These are phyloP conservation scores for Marcusenius ussheri DNA, from an alignment of 2,113 vertebrate genomes.

Conservation along the genomic window DNA sequence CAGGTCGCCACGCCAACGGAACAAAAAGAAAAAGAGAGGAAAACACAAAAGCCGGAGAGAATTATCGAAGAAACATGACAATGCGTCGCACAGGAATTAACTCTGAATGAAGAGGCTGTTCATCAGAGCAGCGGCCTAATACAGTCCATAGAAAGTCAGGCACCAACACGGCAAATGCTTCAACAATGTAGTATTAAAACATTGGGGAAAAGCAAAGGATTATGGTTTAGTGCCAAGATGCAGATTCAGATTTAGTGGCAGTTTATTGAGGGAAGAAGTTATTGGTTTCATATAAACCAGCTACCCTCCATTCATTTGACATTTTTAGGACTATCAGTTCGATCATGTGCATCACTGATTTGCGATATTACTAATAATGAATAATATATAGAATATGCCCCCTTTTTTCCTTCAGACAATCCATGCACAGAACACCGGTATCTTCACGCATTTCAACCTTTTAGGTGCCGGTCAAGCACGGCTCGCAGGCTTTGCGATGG, in stretches of 20 bases:
- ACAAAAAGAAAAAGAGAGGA: constrained; percentile 7
- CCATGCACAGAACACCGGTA: not conserved
- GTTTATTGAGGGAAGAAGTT: not conserved
- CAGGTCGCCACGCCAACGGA: not conserved
- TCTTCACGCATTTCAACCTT: not conserved
- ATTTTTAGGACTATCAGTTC: constrained; percentile 2
- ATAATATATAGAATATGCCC: not conserved
- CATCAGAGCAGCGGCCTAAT: constrained; percentile 39
- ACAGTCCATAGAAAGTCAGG: constrained; percentile 37
- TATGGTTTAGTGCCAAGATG: constrained; percentile 16
- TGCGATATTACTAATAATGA: not conserved
- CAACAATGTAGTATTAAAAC: constrained; percentile 33
- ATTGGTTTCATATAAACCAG: constrained; percentile 11
- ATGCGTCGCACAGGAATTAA: constrained; percentile 44
- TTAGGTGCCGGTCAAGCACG: not conserved
- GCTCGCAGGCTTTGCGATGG: not conserved
- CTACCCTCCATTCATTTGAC: not conserved
- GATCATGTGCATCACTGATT: constrained; percentile 15
- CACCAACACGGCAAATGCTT: constrained; percentile 34
- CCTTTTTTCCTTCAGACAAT: not conserved
- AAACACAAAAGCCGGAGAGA: constrained; percentile 33
- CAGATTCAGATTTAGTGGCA: constrained; percentile 11
- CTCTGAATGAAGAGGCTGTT: constrained; percentile 45
- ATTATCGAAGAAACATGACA: constrained; percentile 49
- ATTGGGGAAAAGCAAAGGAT: constrained; percentile 28